Percentiles rank a stretch among this genome's conserved stretches.
These are phyloP conservation scores for Rhagium mordax DNA, from an alignment of 2,888 invertebrate genomes.

Conservation along the genomic window DNA sequence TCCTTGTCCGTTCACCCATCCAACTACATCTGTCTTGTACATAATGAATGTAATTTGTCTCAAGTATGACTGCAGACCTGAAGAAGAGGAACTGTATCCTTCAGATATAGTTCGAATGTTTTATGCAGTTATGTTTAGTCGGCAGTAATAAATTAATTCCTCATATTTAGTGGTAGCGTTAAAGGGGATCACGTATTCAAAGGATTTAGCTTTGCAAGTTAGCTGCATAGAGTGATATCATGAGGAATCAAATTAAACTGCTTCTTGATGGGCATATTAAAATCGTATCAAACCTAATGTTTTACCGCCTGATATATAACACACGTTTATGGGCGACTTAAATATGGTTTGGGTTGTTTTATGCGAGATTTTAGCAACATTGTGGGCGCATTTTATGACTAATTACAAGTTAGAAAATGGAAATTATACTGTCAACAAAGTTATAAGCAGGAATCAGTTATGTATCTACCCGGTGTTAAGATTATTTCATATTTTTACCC, in stretches of 20 bases:
- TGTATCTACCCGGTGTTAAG: too few relatives aligned
- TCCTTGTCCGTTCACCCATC: constrained; percentile 21
- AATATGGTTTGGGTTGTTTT: neutral
- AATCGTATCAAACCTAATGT: neutral
- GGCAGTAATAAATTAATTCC: constrained; percentile 18
- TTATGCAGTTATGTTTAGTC: constrained; percentile 25
- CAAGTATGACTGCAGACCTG: constrained; percentile 7
- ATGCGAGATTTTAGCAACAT: neutral
- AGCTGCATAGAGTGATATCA: neutral
- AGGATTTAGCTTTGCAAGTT: neutral
- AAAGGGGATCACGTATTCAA: constrained; percentile 1
- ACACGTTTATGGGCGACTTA: neutral
- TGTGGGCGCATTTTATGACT: neutral
- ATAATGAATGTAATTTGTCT: constrained; percentile 33
- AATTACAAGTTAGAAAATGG: neutral
- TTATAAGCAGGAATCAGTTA: too few relatives aligned
- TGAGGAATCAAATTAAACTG: constrained; percentile 1
- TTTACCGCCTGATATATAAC: neutral
- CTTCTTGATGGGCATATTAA: neutral
- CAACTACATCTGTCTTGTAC: constrained; percentile 9
- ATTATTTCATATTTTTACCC: too few relatives aligned
- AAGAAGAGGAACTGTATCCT: constrained; percentile 21
- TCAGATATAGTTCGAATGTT: constrained; percentile 22
- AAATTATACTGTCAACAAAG: neutral
- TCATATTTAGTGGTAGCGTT: neutral